Conservation (phyloP, 1,140 invertebrate species). For the Helicoverpa armigera region DNA sequence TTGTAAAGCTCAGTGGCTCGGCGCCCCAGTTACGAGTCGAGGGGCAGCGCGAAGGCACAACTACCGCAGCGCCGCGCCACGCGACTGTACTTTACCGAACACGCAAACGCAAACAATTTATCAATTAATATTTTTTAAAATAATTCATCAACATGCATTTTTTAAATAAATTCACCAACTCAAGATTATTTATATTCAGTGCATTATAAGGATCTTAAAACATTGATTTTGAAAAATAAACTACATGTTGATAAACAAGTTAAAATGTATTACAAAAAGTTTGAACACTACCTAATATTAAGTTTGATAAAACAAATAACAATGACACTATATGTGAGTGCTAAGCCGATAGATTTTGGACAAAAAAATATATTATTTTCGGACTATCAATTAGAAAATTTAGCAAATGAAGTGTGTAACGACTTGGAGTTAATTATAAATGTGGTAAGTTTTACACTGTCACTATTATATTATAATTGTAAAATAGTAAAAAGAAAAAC, state of each 20-base stretch:
- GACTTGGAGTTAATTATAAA: constrained; percentile 44
- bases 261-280: constrained; percentile 45
- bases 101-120: neutral
- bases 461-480: neutral
- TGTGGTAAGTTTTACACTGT: constrained; percentile 54
- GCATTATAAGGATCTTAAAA: too few species aligned
- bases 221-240: neutral
- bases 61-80: constrained; percentile 16
- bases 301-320: constrained; percentile 37
- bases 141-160: too few species aligned
- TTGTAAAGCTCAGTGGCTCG: constrained; percentile 37
- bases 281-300: constrained; percentile 40
- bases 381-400: constrained; percentile 43
- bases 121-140: constrained; percentile 11
- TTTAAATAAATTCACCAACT: too few species aligned
- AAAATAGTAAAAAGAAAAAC: too few species aligned
- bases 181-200: too few species aligned
- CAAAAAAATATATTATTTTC: constrained; percentile 49
- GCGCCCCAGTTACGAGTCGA: constrained; percentile 41
- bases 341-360: constrained; percentile 38
- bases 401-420: constrained; percentile 59
- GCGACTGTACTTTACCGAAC: neutral
- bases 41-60: constrained; percentile 36
- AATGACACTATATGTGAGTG: constrained; percentile 45
- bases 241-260: constrained; percentile 8